These are phyloP conservation scores for Zaprionus inermis DNA, from an alignment of 1,140 invertebrate species.

Conservation along the genomic window DNA sequence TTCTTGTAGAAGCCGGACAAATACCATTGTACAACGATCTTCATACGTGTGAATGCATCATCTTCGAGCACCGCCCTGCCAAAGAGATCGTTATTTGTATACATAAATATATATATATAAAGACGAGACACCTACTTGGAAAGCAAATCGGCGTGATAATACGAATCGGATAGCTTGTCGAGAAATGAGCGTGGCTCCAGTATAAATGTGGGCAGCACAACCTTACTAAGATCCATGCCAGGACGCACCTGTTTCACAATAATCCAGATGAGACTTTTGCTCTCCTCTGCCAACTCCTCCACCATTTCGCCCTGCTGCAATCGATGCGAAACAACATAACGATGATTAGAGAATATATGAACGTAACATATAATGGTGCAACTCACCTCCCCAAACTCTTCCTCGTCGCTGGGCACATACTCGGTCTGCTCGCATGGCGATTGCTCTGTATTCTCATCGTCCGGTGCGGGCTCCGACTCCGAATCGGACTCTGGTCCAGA, in stretches of 20 bases:
- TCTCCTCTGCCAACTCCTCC: constrained; percentile 96
- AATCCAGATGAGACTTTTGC: constrained; percentile 97
- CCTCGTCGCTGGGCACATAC: constrained; percentile 87
- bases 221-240: constrained; percentile 98
- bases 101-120: no score
- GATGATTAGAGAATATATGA: no score
- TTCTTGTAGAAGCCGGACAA: constrained; percentile 95
- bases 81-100: constrained; percentile 36
- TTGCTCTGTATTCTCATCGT: constrained; percentile 53
- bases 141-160: constrained; percentile 96
- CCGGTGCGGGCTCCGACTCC: constrained; percentile 64
- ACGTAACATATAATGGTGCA: background rate
- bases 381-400: constrained; percentile 89
- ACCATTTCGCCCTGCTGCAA: constrained; percentile 93
- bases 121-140: constrained; percentile 88
- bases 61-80: constrained; percentile 92
- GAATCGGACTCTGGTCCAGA: constrained; percentile 77
- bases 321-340: no score
- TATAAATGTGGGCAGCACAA: constrained; percentile 95
- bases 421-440: constrained; percentile 86
- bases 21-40: constrained; percentile 95
- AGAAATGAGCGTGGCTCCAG: constrained; percentile 96
- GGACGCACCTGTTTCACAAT: constrained; percentile 97
- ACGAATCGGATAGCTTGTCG: constrained; percentile 96
- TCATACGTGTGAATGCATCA: constrained; percentile 96